Conservation (phyloP, 2,797 vertebrate genomes). For the Syngnathus rostellatus region DNA sequence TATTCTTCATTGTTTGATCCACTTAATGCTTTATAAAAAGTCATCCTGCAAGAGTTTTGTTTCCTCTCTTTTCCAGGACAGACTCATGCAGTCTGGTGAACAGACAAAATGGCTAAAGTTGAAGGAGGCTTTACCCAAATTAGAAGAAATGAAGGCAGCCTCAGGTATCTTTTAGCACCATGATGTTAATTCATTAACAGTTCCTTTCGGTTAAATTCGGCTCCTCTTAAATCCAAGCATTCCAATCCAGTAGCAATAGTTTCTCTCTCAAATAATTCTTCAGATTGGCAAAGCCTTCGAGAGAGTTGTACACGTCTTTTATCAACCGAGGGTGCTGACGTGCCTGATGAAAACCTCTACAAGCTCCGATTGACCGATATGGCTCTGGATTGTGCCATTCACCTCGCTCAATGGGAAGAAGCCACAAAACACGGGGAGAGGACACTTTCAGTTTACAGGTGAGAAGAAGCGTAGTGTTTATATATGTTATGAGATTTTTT, state of each 20-base stretch:
- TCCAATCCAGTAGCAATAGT: neutral
- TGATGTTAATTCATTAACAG: neutral
- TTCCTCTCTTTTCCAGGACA: conserved; percentile 65
- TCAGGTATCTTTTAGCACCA: conserved; percentile 75
- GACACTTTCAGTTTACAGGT: conserved; percentile 59
- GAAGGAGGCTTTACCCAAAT: conserved; percentile 67
- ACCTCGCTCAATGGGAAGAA: conserved; percentile 74
- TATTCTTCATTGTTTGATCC: conserved; percentile 7
- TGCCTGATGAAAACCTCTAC: conserved; percentile 85
- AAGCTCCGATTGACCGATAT: conserved; percentile 80
- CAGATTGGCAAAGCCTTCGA: conserved; percentile 76
- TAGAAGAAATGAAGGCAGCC: conserved; percentile 72
- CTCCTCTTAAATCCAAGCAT: neutral
- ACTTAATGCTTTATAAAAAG: neutral
- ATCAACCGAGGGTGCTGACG: conserved; percentile 27
- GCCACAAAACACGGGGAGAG: conserved; percentile 72
- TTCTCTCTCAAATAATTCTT: conserved; percentile 64
- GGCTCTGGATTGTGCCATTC: conserved; percentile 81
- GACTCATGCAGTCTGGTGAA: conserved; percentile 78
- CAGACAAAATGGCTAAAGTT: conserved; percentile 68
- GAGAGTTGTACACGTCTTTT: conserved; percentile 63
- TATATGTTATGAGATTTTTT: no score
- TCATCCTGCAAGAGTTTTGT: neutral
- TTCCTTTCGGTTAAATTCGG: neutral
- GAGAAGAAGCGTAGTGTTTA: neutral